Evolutionary conservation across 2,113 vertebrate genomes (phyloP).

Genomic region (Hydropotes inermis): DNA sequence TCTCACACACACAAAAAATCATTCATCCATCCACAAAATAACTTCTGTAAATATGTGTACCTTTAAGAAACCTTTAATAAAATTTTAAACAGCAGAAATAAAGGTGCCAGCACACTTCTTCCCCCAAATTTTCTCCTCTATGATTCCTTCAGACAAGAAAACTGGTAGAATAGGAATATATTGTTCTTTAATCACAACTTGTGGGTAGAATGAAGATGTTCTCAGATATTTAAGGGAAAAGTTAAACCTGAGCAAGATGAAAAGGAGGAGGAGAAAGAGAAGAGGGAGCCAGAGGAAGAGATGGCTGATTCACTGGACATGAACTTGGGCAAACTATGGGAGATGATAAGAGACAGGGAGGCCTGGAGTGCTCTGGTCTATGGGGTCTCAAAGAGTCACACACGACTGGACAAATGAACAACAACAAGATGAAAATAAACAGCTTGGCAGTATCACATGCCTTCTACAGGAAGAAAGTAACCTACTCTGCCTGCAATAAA

Average conservation of each 20-base stretch:
- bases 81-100: not conserved
- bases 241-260: not conserved
- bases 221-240: not conserved
- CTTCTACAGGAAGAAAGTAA: not conserved
- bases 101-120: not conserved
- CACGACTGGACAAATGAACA: not conserved
- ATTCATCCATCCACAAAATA: not conserved
- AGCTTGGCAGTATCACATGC: not conserved
- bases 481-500: not conserved
- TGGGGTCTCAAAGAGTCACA: not conserved
- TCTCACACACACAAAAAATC: not conserved
- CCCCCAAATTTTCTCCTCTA: not conserved
- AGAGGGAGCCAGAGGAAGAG: not conserved
- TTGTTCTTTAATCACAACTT: not conserved
- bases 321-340: not conserved
- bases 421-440: not conserved
- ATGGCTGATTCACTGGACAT: not conserved
- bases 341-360: not conserved
- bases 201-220: not conserved
- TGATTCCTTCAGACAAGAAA: not conserved
- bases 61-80: not conserved
- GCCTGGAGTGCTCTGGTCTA: not conserved
- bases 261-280: not conserved
- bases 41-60: not conserved
- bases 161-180: not conserved